Evolutionary conservation across 1,140 invertebrate species (phyloP).

Genomic region (Aphelenchoides besseyi): DNA sequence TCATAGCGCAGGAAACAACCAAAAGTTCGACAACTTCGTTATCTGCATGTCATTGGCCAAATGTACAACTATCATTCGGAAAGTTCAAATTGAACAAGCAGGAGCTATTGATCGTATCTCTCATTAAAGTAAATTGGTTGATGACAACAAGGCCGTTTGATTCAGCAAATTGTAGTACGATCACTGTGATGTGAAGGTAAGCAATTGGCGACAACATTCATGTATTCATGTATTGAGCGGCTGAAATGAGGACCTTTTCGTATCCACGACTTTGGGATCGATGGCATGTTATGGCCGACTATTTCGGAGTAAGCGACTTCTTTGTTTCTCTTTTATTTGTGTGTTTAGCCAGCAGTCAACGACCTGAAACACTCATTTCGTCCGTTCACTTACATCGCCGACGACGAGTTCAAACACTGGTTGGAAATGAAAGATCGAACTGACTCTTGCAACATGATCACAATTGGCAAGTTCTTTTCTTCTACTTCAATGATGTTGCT

Average conservation of each 20-base stretch:
- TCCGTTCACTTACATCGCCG: neutral
- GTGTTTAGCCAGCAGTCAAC: neutral
- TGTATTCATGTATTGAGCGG: no score
- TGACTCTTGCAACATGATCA: neutral
- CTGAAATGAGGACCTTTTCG: neutral
- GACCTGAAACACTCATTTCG: neutral
- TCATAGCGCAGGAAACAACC: no score
- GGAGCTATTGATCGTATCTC: no score
- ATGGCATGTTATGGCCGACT: neutral
- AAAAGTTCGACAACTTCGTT: no score
- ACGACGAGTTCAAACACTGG: slow-evolving; percentile 1
- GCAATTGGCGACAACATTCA: no score
- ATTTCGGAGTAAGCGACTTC: neutral
- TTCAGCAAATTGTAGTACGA: no score
- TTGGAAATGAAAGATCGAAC: neutral
- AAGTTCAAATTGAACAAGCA: no score
- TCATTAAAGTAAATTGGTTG: no score
- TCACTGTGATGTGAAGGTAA: no score
- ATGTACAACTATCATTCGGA: no score
- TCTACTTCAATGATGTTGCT: neutral
- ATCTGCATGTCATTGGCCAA: no score
- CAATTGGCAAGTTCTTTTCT: neutral
- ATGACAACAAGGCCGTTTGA: no score
- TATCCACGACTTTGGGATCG: neutral
- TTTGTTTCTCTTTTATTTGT: neutral